A percentile compares a stretch with the other conserved stretches of the same genome.
Evolutionary conservation across 2,888 invertebrate genomes (phyloP).

Genomic region (Mesorhabditis spiculigera): DNA sequence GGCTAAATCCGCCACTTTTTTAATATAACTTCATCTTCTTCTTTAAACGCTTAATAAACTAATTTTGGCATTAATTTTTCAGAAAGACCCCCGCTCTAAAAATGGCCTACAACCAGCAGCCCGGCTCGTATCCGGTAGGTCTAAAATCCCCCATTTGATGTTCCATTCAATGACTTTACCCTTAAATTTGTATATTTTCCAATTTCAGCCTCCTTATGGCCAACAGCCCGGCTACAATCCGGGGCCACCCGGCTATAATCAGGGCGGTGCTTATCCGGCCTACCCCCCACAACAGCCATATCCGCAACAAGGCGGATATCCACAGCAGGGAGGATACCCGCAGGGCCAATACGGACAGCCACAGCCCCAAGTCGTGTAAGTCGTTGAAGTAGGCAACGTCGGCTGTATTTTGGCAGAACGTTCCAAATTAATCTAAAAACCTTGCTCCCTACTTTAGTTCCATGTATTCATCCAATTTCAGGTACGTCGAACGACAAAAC

Average conservation of each 20-base stretch:
- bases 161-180: too few relatives aligned
- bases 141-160: too few relatives aligned
- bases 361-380: conserved; percentile 4
- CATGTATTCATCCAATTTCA: too few relatives aligned
- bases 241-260: neutral
- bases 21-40: too few relatives aligned
- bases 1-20: too few relatives aligned
- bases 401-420: neutral
- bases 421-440: neutral
- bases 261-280: neutral
- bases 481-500: too few relatives aligned
- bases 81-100: too few relatives aligned
- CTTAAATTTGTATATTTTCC: neutral
- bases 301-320: neutral
- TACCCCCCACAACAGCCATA: neutral
- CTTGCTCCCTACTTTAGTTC: neutral
- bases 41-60: too few relatives aligned
- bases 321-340: neutral
- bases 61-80: too few relatives aligned
- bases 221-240: neutral
- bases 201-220: neutral
- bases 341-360: neutral
- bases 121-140: neutral
- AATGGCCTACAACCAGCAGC: neutral
- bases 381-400: neutral